Conservation (phyloP, 2,113 vertebrate species). For the Protobothrops flavoviridis region DNA sequence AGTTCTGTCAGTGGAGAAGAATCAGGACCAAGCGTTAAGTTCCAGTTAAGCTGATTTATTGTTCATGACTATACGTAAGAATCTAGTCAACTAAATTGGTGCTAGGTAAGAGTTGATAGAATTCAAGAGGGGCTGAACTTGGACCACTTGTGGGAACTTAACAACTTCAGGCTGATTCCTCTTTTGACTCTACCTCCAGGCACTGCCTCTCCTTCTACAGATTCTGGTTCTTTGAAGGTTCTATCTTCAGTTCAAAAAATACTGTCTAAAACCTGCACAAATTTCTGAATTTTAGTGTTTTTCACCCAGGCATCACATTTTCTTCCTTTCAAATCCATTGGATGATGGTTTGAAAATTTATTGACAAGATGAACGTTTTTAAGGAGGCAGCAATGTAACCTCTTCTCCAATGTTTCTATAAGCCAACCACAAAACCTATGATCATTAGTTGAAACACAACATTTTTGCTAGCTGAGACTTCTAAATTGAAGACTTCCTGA, state of each 20-base stretch:
- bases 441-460: not conserved
- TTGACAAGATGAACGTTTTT: constrained; percentile 1
- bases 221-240: not conserved
- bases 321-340: not conserved
- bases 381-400: constrained; percentile 15
- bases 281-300: not conserved
- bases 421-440: not conserved
- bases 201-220: not conserved
- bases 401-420: constrained; percentile 13
- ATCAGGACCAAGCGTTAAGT: not conserved
- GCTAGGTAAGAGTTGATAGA: not conserved
- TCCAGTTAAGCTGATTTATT: not conserved
- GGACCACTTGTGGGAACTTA: not conserved
- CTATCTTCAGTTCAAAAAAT: not conserved
- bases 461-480: not conserved
- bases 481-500: not conserved
- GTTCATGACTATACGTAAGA: too few relatives aligned
- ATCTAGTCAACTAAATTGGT: not conserved
- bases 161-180: not conserved
- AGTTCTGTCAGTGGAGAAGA: not conserved
- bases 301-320: not conserved
- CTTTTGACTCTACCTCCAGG: not conserved
- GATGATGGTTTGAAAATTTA: not conserved
- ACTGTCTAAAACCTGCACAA: not conserved
- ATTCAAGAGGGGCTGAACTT: not conserved